phyloP scores from a whole-genome alignment of 2,888 invertebrate genomes.

The Cephus spinipes region DNA sequence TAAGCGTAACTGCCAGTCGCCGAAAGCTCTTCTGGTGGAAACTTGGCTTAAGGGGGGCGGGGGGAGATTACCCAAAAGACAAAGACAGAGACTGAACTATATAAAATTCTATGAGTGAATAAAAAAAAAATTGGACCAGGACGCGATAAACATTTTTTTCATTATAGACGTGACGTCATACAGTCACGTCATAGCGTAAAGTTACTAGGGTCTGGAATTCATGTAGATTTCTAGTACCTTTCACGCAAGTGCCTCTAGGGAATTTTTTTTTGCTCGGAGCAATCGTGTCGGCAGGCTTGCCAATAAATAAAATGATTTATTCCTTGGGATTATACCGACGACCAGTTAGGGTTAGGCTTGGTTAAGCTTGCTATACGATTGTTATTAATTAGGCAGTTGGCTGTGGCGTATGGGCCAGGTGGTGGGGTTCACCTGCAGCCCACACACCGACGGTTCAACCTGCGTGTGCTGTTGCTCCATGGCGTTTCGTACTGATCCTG shows the following conservation, averaged over 20 bases:
- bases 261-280: neutral
- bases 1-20: neutral
- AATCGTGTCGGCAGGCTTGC: neutral
- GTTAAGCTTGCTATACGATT: constrained; percentile 41
- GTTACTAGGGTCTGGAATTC: neutral
- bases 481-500: constrained; percentile 15
- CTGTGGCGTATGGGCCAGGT: constrained; percentile 46
- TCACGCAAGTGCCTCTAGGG: neutral
- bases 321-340: neutral
- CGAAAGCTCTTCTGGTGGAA: neutral
- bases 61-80: neutral
- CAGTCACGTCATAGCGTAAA: neutral
- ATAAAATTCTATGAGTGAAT: neutral
- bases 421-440: constrained; percentile 50
- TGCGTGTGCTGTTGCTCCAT: constrained; percentile 10
- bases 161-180: neutral
- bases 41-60: neutral
- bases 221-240: neutral
- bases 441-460: constrained; percentile 6
- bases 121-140: neutral
- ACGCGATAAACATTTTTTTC: neutral
- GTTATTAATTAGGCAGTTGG: constrained; percentile 60
- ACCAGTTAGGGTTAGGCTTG: constrained; percentile 22
- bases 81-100: neutral
- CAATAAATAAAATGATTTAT: neutral